A percentile compares a stretch with the other conserved stretches of the same genome.
These are phyloP conservation scores for Nephotettix cincticeps DNA, from an alignment of 1,140 invertebrate genomes.

Conservation along the genomic window DNA sequence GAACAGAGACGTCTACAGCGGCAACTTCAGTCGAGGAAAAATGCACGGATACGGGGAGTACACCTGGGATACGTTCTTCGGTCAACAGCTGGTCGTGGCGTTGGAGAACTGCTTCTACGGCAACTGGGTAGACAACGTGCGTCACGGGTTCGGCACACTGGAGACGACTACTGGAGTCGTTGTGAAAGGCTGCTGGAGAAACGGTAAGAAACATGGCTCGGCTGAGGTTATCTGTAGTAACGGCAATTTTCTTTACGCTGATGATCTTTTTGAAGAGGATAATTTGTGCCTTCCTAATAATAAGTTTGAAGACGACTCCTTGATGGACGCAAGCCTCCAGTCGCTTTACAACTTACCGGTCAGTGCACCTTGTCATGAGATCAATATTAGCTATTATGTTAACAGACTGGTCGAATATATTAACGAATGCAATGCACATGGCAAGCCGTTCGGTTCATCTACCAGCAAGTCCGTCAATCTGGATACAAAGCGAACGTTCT, in stretches of 20 bases:
- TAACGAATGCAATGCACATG: not conserved
- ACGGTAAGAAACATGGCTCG: slow-evolving; percentile 28
- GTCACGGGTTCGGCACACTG: slow-evolving; percentile 45
- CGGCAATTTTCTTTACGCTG: slow-evolving; percentile 3
- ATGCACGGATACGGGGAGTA: slow-evolving; percentile 54
- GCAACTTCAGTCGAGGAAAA: slow-evolving; percentile 54
- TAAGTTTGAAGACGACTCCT: not conserved
- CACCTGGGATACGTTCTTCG: slow-evolving; percentile 51
- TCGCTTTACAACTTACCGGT: not conserved
- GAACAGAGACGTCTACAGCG: slow-evolving; percentile 56
- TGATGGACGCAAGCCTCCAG: not conserved
- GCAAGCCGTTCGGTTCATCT: not conserved
- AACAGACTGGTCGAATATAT: not conserved
- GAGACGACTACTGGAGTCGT: slow-evolving; percentile 23
- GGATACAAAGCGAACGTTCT: not conserved
- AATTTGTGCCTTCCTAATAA: not conserved
- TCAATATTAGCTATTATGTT: not conserved
- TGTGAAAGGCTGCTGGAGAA: slow-evolving; percentile 23
- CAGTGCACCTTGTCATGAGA: not conserved
- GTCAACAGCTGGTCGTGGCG: slow-evolving; percentile 52
- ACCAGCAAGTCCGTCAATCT: not conserved
- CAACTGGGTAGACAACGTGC: slow-evolving; percentile 50
- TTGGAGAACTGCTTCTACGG: slow-evolving; percentile 53
- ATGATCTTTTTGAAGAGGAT: slow-evolving; percentile 19
- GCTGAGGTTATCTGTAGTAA: slow-evolving; percentile 34